These are phyloP conservation scores for Linnaemya vulpina DNA, from an alignment of 2,888 invertebrate species.

Conservation along the genomic window DNA sequence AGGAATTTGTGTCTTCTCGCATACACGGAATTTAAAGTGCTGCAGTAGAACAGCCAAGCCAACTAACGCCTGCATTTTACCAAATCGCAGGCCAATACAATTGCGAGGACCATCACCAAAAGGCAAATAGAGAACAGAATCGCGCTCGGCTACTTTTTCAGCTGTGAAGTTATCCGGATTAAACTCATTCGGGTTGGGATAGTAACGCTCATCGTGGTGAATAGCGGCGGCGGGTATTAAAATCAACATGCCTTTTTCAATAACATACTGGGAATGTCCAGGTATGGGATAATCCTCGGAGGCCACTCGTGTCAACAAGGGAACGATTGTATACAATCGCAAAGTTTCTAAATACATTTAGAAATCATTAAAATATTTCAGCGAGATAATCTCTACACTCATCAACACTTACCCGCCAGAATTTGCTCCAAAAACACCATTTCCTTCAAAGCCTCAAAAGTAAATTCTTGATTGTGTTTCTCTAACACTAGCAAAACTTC, in stretches of 20 bases:
- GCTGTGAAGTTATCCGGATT: constrained; percentile 86
- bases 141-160: constrained; percentile 84
- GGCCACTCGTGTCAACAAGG: constrained; percentile 84
- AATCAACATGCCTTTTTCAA: constrained; percentile 81
- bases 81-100: constrained; percentile 80
- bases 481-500: constrained; percentile 80
- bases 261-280: constrained; percentile 83
- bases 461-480: constrained; percentile 74
- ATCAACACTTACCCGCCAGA: constrained; percentile 76
- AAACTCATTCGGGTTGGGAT: constrained; percentile 85
- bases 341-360: constrained; percentile 84
- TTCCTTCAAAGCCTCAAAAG: constrained; percentile 78
- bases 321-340: constrained; percentile 84
- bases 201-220: constrained; percentile 84
- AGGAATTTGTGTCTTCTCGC: constrained; percentile 76
- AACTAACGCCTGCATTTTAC: constrained; percentile 78
- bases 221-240: constrained; percentile 82
- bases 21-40: constrained; percentile 75
- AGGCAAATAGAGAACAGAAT: constrained; percentile 79
- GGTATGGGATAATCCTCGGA: constrained; percentile 84
- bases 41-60: constrained; percentile 77
- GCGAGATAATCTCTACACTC: constrained; percentile 26
- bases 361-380: too few species aligned
- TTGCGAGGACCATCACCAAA: constrained; percentile 81
- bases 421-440: constrained; percentile 79